Percentiles rank a stretch among this genome's conserved stretches.
These are phyloP conservation scores for Periparus ater DNA, from an alignment of 2,797 vertebrate species.

Conservation along the genomic window DNA sequence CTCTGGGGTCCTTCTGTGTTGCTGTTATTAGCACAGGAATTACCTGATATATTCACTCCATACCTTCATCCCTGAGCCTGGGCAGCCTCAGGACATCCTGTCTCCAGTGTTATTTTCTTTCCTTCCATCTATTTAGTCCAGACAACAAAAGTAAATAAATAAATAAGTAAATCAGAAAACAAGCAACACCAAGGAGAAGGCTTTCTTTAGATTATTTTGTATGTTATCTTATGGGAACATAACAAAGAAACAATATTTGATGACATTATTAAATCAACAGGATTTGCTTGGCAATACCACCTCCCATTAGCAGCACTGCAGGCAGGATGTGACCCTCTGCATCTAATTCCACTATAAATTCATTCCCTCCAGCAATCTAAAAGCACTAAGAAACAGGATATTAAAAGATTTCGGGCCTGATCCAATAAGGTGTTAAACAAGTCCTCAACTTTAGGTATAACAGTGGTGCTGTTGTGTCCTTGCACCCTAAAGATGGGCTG, in stretches of 20 bases:
- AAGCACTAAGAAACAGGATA: constrained; percentile 58
- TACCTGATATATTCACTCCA: background rate
- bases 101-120: background rate
- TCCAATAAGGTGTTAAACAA: constrained; percentile 19
- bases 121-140: background rate
- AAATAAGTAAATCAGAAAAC: background rate
- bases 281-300: background rate
- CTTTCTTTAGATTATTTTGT: background rate
- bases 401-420: constrained; percentile 56
- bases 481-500: background rate
- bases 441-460: background rate
- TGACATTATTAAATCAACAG: background rate
- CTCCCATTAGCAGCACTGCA: background rate
- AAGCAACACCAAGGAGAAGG: background rate
- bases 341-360: constrained; percentile 45
- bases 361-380: constrained; percentile 54
- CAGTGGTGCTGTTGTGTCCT: background rate
- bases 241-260: background rate
- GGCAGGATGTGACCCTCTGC: constrained; percentile 10
- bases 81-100: background rate
- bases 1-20: background rate
- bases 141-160: background rate
- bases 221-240: background rate
- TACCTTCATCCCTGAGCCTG: background rate
- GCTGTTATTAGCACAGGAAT: background rate